Percentiles rank a stretch among this genome's conserved stretches.
Conservation (phyloP, 2,888 invertebrate species). For the Eupeodes latifasciatus region DNA sequence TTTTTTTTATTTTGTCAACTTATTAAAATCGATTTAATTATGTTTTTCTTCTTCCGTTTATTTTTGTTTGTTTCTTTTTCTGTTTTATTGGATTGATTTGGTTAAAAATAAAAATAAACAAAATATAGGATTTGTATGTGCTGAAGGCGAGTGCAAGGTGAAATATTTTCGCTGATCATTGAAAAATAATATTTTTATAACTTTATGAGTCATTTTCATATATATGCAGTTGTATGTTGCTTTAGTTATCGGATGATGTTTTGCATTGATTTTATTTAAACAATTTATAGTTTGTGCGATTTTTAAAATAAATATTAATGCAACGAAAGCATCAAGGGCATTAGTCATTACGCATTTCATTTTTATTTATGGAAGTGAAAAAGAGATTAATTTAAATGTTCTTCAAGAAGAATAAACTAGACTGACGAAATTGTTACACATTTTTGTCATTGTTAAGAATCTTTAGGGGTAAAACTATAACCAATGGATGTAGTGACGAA, state of each 20-base stretch:
- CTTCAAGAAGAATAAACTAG: no score
- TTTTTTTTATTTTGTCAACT: neutral
- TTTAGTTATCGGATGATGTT: constrained; percentile 8
- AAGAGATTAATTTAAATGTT: no score
- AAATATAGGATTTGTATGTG: constrained; percentile 5
- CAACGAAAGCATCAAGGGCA: no score
- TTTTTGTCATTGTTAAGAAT: no score
- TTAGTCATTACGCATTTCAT: no score
- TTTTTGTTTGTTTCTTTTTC: neutral
- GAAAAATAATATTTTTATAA: constrained; percentile 17
- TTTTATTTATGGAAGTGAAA: no score
- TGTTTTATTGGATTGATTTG: neutral
- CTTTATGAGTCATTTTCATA: constrained; percentile 4
- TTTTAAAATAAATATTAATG: no score
- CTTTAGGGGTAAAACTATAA: no score
- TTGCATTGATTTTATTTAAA: neutral
- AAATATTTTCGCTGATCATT: constrained; percentile 24
- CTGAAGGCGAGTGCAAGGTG: constrained; percentile 17
- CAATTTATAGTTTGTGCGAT: no score
- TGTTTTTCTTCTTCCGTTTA: constrained; percentile 4
- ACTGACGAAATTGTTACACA: no score
- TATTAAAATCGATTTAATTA: neutral
- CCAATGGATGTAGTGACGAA: no score
- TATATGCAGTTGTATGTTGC: no score
- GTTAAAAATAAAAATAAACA: constrained; percentile 6